Evolutionary conservation across 2,113 vertebrate species (phyloP), one percentile per base, ranked within the genome.

Genomic region (Sporophila hypoxantha): DNA sequence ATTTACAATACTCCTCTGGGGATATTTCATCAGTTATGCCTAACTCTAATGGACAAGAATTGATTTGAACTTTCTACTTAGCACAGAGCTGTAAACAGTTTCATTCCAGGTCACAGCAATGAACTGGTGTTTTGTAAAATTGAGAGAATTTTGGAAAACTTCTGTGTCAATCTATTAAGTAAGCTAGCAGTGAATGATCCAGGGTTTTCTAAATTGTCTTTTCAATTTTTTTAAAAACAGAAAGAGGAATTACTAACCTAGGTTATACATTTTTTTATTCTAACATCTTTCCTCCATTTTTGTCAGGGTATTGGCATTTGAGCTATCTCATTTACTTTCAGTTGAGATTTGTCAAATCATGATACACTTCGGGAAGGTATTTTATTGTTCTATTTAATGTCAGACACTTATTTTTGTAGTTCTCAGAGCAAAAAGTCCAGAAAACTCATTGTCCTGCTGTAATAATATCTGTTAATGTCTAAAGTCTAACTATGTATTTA

Each of bases 31-130:
- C 97, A 97, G 96, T 97, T 97, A 97, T 97, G 97, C 96, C 96
- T 97, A 97, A 97, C 97, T 97, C 96, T 97, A 98, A 98, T 97
- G 97, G 97, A 97, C 97, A 97, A 97, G 96, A 97, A 98, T 98
- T 97, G 97, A 98, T 98, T 96, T 97, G 96, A 97, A 97, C 97
- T 97, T 97, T 98, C 97, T 96, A 85, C 97, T 97, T 97, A 97
- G 96, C 94, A 95, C 94, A 94, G 94, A 96, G 95, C 96, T 97
- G 97, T 97, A 97, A 98, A 97, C 97, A 97, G 96, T 94, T 96
- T 96, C 95, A 95, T 90, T 97, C 92, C 90, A 96, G 96, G 94
- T 93, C 22, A 64, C 92, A 96, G 95, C 92, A 88, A 93, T 85
- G 95, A 96, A 95, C 94, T 55, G 68, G 86, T 90, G 95, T 95